phyloP scores from a whole-genome alignment of 2,797 vertebrate genomes.

The Lepilemur septentrionalis region DNA sequence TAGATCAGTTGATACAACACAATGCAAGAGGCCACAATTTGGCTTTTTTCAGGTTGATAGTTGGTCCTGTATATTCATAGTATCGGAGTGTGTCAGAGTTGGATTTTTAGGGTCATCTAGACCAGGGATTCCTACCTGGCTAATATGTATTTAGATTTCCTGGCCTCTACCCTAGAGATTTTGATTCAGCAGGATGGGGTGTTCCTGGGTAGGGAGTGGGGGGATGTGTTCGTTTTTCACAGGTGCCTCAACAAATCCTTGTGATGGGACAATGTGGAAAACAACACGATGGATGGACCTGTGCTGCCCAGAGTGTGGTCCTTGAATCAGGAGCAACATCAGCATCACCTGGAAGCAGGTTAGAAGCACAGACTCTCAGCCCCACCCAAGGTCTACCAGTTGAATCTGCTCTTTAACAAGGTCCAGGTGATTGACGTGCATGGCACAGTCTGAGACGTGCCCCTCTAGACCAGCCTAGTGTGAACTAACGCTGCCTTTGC shows the following conservation, averaged over 20 bases:
- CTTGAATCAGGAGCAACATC: accelerated
- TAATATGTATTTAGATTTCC: neutral
- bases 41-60: neutral
- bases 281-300: too few relatives aligned
- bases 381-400: too few relatives aligned
- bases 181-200: neutral
- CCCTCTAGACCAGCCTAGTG: too few relatives aligned
- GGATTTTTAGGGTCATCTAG: neutral
- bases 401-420: neutral
- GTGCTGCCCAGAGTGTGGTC: too few relatives aligned
- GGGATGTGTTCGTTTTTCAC: neutral
- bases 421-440: neutral
- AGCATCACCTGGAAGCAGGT: neutral
- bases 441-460: too few relatives aligned
- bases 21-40: neutral
- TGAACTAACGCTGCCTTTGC: neutral
- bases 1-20: neutral
- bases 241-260: neutral
- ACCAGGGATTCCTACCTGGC: neutral
- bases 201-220: neutral
- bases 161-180: neutral
- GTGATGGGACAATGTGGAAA: neutral
- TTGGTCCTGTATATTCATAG: neutral
- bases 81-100: neutral
- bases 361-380: neutral